phyloP scores from a whole-genome alignment of 2,888 invertebrate species.

The Patella caerulea region DNA sequence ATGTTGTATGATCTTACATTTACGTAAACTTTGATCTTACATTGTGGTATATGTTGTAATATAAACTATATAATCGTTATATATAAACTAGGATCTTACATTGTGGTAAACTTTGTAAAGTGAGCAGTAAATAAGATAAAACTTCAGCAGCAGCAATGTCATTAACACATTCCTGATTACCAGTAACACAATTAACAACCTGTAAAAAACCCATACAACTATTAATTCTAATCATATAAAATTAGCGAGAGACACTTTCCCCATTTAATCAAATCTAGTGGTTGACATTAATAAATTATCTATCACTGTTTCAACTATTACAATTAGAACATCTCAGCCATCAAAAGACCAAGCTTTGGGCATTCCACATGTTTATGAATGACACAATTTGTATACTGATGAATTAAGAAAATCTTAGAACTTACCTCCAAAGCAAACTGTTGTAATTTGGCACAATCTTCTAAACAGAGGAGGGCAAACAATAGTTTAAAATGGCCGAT shows the following conservation, averaged over 20 bases:
- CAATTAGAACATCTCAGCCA: background rate
- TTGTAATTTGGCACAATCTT: constrained; percentile 78
- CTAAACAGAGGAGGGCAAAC: constrained; percentile 83
- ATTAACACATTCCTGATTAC: constrained; percentile 94
- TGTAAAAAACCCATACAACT: constrained; percentile 35
- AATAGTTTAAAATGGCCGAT: constrained; percentile 95
- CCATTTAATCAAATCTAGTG: too few species aligned
- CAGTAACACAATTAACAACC: constrained; percentile 79
- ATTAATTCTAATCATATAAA: too few species aligned
- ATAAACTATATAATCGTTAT: constrained; percentile 76
- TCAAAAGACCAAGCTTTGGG: background rate
- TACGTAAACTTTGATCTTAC: constrained; percentile 56
- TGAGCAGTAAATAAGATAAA: constrained; percentile 80
- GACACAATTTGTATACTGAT: background rate
- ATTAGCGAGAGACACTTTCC: too few species aligned
- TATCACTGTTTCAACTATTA: too few species aligned
- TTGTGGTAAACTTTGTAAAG: constrained; percentile 73
- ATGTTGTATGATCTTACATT: background rate
- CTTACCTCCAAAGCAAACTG: constrained; percentile 81
- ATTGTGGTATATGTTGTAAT: constrained; percentile 70
- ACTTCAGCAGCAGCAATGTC: constrained; percentile 93
- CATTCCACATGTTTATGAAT: background rate
- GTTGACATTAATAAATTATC: too few species aligned
- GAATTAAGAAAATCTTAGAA: constrained; percentile 14
- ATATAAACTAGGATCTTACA: constrained; percentile 51